Percentiles rank a stretch among this genome's conserved stretches.
Conservation (phyloP, 2,797 vertebrate species). For the Tinamus major region DNA sequence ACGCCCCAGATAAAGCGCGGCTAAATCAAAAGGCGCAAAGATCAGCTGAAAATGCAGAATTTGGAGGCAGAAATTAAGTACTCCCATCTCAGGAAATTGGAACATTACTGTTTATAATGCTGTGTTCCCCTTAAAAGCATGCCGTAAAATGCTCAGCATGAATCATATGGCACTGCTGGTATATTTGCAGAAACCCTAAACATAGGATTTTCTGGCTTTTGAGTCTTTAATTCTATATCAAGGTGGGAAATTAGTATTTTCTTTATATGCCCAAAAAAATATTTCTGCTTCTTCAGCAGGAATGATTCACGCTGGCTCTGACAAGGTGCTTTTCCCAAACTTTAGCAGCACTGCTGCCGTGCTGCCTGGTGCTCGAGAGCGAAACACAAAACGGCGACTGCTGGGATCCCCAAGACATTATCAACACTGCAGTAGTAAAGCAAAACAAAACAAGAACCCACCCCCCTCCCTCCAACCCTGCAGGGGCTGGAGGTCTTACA, state of each 20-base stretch:
- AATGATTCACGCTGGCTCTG: constrained; percentile 45
- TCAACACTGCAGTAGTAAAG: background rate
- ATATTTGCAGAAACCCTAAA: constrained; percentile 24
- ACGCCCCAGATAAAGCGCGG: fast-evolving
- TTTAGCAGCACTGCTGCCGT: background rate
- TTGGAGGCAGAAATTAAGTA: background rate
- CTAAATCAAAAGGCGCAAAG: background rate
- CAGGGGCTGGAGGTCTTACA: background rate
- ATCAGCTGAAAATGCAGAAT: background rate
- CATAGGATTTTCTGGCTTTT: background rate
- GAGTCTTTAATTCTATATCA: constrained; percentile 1
- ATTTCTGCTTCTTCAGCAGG: background rate
- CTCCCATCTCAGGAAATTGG: background rate
- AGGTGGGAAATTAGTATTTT: constrained; percentile 36
- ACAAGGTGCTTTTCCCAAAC: background rate
- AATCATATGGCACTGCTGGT: constrained; percentile 4
- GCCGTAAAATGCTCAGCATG: background rate
- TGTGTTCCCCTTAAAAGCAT: background rate
- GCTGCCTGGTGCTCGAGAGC: background rate
- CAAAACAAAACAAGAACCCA: background rate
- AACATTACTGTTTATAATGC: background rate
- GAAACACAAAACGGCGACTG: background rate
- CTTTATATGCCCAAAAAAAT: constrained; percentile 43
- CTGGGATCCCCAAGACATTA: background rate
- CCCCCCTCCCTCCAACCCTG: background rate